Evolutionary conservation across 2,797 vertebrate species (phyloP).

Genomic region (Gadopsis marmoratus): DNA sequence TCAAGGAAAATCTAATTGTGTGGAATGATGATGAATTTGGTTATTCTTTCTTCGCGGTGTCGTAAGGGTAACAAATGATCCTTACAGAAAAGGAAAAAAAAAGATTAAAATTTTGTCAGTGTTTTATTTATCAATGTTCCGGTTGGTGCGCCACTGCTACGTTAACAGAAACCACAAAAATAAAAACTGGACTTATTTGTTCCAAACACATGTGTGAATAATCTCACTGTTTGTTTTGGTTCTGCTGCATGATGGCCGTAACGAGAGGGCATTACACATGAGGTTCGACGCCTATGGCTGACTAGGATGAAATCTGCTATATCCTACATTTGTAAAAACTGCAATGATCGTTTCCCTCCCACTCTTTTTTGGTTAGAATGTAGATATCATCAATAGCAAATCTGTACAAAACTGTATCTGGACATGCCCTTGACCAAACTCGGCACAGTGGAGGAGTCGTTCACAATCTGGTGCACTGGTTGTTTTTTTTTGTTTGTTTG

Average conservation of each 20-base stretch:
- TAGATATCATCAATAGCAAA: slow-evolving; percentile 68
- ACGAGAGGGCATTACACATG: slow-evolving; percentile 69
- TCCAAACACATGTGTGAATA: slow-evolving; percentile 82
- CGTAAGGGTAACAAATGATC: slow-evolving; percentile 83
- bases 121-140: slow-evolving; percentile 97
- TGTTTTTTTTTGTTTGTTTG: slow-evolving; percentile 22
- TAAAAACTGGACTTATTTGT: slow-evolving; percentile 86
- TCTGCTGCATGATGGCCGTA: slow-evolving; percentile 78
- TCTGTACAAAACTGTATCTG: slow-evolving; percentile 53
- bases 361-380: slow-evolving; percentile 70
- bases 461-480: slow-evolving; percentile 76
- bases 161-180: slow-evolving; percentile 88
- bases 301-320: slow-evolving; percentile 61
- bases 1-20: slow-evolving; percentile 88
- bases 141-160: slow-evolving; percentile 91
- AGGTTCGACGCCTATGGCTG: slow-evolving; percentile 56
- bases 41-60: slow-evolving; percentile 88
- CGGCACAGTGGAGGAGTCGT: slow-evolving; percentile 59
- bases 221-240: slow-evolving; percentile 80
- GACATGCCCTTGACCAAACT: slow-evolving; percentile 67
- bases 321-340: slow-evolving; percentile 74
- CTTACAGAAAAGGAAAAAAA: slow-evolving; percentile 71
- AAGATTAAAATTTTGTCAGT: slow-evolving; percentile 89
- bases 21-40: slow-evolving; percentile 87
- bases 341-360: slow-evolving; percentile 55